phyloP scores from a whole-genome alignment of 2,888 invertebrate species.

The Orthonevra nobilis region DNA sequence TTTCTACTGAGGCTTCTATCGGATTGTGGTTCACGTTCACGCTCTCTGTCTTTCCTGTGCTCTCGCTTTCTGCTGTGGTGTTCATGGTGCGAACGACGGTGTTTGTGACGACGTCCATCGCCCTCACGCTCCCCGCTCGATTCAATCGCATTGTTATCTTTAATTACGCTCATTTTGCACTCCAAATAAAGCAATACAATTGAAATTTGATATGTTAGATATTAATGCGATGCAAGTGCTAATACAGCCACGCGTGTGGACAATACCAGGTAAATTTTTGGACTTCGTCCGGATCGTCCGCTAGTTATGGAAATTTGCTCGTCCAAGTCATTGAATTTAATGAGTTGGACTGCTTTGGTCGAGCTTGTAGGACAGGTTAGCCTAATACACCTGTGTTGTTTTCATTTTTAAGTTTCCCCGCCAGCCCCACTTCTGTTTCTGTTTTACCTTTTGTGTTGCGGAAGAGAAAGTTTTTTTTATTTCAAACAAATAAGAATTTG shows the following conservation, averaged over 20 bases:
- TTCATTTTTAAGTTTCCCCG: not conserved
- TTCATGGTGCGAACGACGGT: conserved; percentile 50
- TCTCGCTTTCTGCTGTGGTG: conserved; percentile 56
- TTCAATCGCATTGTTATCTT: conserved; percentile 52
- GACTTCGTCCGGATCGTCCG: conserved; percentile 14
- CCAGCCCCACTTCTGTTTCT: not conserved
- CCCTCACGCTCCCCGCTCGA: conserved; percentile 37
- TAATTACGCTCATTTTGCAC: conserved; percentile 58
- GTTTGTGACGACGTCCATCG: conserved; percentile 50
- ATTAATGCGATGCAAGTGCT: not conserved
- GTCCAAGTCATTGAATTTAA: conserved; percentile 29
- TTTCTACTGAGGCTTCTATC: conserved; percentile 44
- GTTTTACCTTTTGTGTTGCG: too few species aligned
- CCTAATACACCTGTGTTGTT: conserved; percentile 6
- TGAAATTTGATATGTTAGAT: conserved; percentile 12
- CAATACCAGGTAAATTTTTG: too few species aligned
- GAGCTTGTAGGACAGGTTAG: conserved; percentile 17
- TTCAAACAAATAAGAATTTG: conserved; percentile 17
- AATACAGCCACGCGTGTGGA: not conserved
- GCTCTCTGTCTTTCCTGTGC: conserved; percentile 40
- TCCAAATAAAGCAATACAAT: conserved; percentile 15
- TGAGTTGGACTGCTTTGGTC: conserved; percentile 43
- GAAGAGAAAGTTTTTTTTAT: not conserved
- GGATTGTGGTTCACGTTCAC: conserved; percentile 31
- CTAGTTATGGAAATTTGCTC: conserved; percentile 9